Evolutionary conservation across 2,113 vertebrate genomes (phyloP).

Genomic region (Numenius arquata): DNA sequence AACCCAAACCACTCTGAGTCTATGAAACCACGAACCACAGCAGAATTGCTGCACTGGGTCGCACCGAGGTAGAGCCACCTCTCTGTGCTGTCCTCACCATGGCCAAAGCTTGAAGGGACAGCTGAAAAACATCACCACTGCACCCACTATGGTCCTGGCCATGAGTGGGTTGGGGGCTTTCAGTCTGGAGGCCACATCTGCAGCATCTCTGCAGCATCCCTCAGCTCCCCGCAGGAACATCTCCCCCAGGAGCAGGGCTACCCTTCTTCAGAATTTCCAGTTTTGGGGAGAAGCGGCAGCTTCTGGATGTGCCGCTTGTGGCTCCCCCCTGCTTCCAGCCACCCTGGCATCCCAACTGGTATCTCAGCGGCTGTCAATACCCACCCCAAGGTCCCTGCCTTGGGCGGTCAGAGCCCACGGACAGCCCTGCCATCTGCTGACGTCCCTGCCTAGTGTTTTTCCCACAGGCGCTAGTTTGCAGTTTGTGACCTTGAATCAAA

Average conservation of each 20-base stretch:
- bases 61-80: neutral
- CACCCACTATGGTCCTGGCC: neutral
- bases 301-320: rapidly evolving
- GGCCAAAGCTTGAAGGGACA: neutral
- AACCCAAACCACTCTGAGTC: neutral
- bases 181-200: neutral
- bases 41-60: neutral
- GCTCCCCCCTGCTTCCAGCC: neutral
- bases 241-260: neutral
- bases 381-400: neutral
- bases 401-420: neutral
- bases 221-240: neutral
- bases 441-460: rapidly evolving
- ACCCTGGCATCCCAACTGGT: neutral
- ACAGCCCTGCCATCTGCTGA: neutral
- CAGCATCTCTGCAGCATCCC: neutral
- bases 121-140: neutral
- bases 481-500: neutral
- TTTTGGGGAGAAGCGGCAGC: neutral
- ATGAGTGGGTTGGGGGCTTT: neutral
- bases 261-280: neutral
- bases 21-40: neutral
- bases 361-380: rapidly evolving
- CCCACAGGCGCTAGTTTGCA: rapidly evolving
- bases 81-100: neutral